These are phyloP conservation scores for Mesocricetus auratus DNA, from an alignment of 2,113 vertebrate species.

Conservation along the genomic window DNA sequence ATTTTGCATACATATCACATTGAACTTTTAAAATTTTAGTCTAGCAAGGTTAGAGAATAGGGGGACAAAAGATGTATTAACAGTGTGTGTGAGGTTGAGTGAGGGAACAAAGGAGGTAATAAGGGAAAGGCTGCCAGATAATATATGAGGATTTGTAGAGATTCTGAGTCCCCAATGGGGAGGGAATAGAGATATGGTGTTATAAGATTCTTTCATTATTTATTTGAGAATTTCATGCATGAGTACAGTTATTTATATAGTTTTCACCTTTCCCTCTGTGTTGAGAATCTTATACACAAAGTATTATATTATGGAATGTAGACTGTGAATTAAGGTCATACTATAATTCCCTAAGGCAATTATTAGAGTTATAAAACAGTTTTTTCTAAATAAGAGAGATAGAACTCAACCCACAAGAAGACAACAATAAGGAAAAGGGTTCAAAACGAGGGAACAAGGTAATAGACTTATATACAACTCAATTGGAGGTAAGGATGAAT, in stretches of 20 bases:
- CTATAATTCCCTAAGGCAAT: slow-evolving; percentile 44
- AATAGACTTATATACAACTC: background rate
- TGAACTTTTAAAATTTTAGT: slow-evolving; percentile 3
- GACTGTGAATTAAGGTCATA: slow-evolving; percentile 35
- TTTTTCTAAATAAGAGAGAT: slow-evolving; percentile 26
- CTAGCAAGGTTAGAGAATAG: background rate
- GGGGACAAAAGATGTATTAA: slow-evolving; percentile 24
- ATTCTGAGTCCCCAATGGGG: background rate
- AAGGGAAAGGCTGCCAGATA: background rate
- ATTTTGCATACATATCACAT: background rate
- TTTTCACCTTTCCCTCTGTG: background rate
- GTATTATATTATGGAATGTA: slow-evolving; percentile 37
- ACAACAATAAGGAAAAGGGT: slow-evolving; percentile 4
- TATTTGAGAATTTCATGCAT: background rate
- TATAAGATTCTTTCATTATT: background rate
- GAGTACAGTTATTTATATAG: background rate
- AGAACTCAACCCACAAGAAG: slow-evolving; percentile 32
- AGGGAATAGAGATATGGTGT: background rate
- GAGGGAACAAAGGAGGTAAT: slow-evolving; percentile 12
- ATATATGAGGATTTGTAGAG: background rate
- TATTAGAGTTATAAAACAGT: slow-evolving; percentile 46
- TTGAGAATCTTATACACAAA: slow-evolving; percentile 12
- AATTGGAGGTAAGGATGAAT: slow-evolving; percentile 15
- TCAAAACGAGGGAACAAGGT: slow-evolving; percentile 23
- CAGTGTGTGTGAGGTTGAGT: slow-evolving; percentile 6